Evolutionary conservation across 2,888 invertebrate species (phyloP), one percentile per base, ranked within the genome.

Genomic region (Neocrepidodera transversa): DNA sequence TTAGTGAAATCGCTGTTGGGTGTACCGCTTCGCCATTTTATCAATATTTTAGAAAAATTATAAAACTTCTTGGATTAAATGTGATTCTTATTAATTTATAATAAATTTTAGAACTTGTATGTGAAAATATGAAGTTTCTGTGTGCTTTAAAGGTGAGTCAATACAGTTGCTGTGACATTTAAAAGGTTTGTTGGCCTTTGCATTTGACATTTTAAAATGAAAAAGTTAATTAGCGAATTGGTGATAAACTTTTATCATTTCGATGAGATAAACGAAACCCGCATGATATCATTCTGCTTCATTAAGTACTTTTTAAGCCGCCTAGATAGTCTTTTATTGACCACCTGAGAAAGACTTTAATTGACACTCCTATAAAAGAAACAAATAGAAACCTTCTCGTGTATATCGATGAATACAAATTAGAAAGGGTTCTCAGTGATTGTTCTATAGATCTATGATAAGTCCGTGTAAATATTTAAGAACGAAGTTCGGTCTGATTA

Each of bases 1-100:
- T 47, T 54, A 48, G 63, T 62, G 51, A 63, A 58, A 60, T 65
- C 58, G 59, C 65, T 56, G 62, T 58, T 69, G 71, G 72, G 71
- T 70, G 69, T 71, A 67, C 60, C 65, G 68, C 65, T 65, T 68
- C 71, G 71, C 71, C 70, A 70, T 72, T 71, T 71, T 70, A 63
- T 63, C 48, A 48, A 61, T 63, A 65, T 68, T 68, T 49, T 66
- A 63, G 59, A 58, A 58, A 66, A 67, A 62, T 64, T 64, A 59
- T 45, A 53, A 45, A 48, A 59, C 50, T 63, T 60, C 49, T 56
- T 45, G 54, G 16, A 28, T 60, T 58, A 59, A 56, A 52, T 42
- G 51, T 56, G 49, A 60, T 56, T 56, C 47, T 40, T 52, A 35
- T 63, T 56, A 32, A 47, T 55, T 62, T 55, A 28, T 40, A 11